Base-by-base conservation (phyloP, 2,113 vertebrate genomes). In the Puntigrus tetrazona region DNA sequence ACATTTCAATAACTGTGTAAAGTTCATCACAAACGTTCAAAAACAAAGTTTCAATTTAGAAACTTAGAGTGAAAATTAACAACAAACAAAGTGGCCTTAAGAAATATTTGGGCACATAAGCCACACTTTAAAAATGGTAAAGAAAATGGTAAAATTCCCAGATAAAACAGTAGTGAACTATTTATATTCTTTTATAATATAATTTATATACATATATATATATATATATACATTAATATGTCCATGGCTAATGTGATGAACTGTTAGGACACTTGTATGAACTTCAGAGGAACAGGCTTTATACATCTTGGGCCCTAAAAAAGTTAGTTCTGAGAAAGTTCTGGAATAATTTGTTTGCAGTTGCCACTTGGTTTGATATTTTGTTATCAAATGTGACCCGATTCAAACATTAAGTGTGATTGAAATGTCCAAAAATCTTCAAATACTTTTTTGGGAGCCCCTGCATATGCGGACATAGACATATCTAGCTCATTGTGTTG, bases 401-500 rank as follows among this genome's bases (percentile, higher is more conserved):
- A 47, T 74, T 74, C 70, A 29, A 7, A 74, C 22, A 74, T 74
- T 31, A 75, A 29, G 45, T 75, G 45, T 47, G 45, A 5, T 16
- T 50, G 73, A 50, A 75, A 75, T 75, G 16, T 50, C 73, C 8
- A 75, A 50, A 45, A 45, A 25, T 29, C 3, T 73, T 6, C 70
- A 8, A 74, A 74, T 27, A 10, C 65, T 36, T 61, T n/a, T 36
- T 34, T 38, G 43, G n/a, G 18, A 7, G 59, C 20, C 55, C 22
- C 78, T 25, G 20, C 75, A 67, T 38, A 45, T 50, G 31, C 27
- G 69, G 50, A 55, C 10, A 10, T 74, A 16, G 27, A 47, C 38
- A 67, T 45, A 38, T 70, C 43, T 77, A 80, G 29, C 72, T 75
- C 55, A 69, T 70, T 83, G 61, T 50, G 70, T 81, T 65, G 59